These are phyloP conservation scores for Charadrius vociferus DNA, from an alignment of 2,113 vertebrate genomes.

Conservation along the genomic window DNA sequence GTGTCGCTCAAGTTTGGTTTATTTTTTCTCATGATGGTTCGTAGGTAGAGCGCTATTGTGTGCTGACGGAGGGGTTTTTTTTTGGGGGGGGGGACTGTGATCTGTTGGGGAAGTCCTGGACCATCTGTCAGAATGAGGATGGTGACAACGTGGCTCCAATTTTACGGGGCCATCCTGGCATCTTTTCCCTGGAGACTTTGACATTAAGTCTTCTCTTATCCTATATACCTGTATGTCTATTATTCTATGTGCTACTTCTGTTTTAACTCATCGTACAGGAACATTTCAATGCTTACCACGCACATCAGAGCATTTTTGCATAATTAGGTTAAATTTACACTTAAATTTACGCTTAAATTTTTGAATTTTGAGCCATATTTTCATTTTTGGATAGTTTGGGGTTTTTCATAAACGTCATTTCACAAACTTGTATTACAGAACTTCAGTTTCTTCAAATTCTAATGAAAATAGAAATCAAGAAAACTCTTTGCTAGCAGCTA, in stretches of 20 bases:
- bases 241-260: background rate
- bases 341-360: background rate
- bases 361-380: background rate
- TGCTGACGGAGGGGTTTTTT: background rate
- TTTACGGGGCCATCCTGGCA: rapidly evolving
- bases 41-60: background rate
- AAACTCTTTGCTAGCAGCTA: background rate
- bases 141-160: background rate
- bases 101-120: background rate
- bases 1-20: background rate
- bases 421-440: background rate
- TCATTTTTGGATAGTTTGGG: background rate
- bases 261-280: background rate
- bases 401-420: background rate
- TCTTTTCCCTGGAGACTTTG: background rate
- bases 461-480: background rate
- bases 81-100: background rate
- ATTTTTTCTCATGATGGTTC: background rate
- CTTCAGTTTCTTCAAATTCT: background rate
- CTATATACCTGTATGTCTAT: background rate
- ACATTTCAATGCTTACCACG: background rate
- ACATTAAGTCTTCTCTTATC: rapidly evolving
- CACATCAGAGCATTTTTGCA: background rate
- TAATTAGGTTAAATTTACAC: background rate
- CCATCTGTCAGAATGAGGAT: background rate